A percentile compares a stretch with the other conserved stretches of the same genome.
Evolutionary conservation across 2,797 vertebrate species (phyloP).

Genomic region (Mormyrops attenuatus): DNA sequence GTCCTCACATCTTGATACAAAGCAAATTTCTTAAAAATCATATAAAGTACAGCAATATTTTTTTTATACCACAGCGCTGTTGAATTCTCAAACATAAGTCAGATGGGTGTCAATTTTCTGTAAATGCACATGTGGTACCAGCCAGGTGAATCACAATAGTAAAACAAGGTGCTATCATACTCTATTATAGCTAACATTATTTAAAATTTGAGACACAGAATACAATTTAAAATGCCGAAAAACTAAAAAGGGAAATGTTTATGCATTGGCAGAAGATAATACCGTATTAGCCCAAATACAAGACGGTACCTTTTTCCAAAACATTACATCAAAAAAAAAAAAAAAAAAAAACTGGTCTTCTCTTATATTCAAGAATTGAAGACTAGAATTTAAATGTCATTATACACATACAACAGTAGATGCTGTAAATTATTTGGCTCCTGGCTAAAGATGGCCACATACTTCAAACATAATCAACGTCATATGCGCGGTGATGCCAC

Average conservation of each 20-base stretch:
- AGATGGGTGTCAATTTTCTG: background rate
- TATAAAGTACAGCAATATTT: background rate
- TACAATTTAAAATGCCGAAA: background rate
- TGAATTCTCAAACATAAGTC: background rate
- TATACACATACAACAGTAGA: background rate
- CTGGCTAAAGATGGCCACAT: background rate
- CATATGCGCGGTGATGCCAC: background rate
- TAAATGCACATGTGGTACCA: background rate
- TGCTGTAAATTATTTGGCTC: background rate
- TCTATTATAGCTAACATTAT: background rate
- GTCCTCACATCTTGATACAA: constrained; percentile 82
- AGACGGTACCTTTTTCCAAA: background rate
- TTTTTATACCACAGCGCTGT: background rate
- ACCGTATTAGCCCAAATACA: background rate
- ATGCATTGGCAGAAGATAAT: background rate
- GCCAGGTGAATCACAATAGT: background rate
- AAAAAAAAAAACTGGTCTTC: background rate
- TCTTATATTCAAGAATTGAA: background rate
- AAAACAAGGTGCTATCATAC: background rate
- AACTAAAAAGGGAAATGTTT: background rate
- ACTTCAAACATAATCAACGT: background rate
- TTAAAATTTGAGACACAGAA: background rate
- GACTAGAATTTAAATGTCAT: background rate
- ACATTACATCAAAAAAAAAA: background rate
- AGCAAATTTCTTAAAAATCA: background rate